These are phyloP conservation scores for Cosmia trapezina DNA, from an alignment of 2,888 invertebrate species.

Conservation along the genomic window DNA sequence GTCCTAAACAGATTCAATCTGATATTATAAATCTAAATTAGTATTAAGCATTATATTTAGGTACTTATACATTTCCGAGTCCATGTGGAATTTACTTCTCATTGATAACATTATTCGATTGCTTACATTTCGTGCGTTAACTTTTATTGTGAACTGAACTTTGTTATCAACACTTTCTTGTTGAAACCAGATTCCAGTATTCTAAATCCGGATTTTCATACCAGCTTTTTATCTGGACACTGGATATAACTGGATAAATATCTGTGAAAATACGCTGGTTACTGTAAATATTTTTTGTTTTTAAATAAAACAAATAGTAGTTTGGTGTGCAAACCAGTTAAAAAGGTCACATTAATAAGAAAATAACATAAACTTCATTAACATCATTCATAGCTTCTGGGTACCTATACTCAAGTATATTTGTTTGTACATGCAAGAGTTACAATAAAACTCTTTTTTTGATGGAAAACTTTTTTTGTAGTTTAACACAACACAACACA, in stretches of 20 bases:
- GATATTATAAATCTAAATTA: neutral
- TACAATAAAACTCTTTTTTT: too few relatives aligned
- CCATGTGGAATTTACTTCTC: neutral
- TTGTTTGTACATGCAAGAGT: neutral
- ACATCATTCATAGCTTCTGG: neutral
- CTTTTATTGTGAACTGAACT: conserved; percentile 19
- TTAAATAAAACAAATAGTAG: neutral
- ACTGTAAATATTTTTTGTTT: conserved; percentile 41
- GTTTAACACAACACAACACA: too few relatives aligned
- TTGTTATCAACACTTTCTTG: conserved; percentile 22
- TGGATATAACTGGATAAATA: conserved; percentile 34
- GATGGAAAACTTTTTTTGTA: too few relatives aligned
- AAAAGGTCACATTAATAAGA: conserved; percentile 8
- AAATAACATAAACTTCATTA: neutral
- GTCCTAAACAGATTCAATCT: neutral
- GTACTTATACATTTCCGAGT: neutral
- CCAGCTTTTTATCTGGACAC: conserved; percentile 26
- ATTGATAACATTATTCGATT: conserved; percentile 12
- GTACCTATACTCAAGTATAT: neutral
- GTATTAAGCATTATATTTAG: too few relatives aligned
- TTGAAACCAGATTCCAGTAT: conserved; percentile 31
- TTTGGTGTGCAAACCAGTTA: conserved; percentile 12
- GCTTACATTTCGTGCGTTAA: conserved; percentile 26
- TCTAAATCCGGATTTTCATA: conserved; percentile 28
- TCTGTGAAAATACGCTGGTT: neutral